A percentile compares a stretch with the other conserved stretches of the same genome.
phyloP scores from a whole-genome alignment of 23 tunicate species.

The Corella eumyota region DNA sequence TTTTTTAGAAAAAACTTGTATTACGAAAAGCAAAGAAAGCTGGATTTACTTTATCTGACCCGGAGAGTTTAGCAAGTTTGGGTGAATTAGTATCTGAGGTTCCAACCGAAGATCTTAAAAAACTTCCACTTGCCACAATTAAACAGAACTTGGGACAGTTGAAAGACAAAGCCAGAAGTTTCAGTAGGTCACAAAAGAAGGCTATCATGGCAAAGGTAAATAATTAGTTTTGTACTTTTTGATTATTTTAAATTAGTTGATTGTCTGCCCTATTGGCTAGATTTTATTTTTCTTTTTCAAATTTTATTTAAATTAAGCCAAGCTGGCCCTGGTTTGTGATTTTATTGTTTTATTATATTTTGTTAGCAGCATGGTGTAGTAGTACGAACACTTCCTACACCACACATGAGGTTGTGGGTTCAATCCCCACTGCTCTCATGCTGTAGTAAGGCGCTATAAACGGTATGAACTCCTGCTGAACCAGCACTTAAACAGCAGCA shows the following conservation, averaged over 20 bases:
- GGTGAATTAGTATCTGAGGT: neutral
- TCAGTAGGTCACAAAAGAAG: neutral
- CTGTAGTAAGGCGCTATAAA: too few relatives aligned
- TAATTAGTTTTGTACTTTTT: neutral
- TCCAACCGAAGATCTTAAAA: neutral
- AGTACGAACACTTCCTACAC: too few relatives aligned
- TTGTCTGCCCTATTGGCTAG: too few relatives aligned
- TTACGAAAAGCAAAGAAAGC: constrained; percentile 15
- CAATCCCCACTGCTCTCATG: too few relatives aligned
- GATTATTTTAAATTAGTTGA: neutral
- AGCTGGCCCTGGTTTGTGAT: too few relatives aligned
- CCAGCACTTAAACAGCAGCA: too few relatives aligned
- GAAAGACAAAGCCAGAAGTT: neutral
- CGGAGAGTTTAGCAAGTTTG: neutral
- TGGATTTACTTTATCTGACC: constrained; percentile 8
- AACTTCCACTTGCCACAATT: neutral
- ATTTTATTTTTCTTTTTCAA: too few relatives aligned
- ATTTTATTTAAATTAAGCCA: too few relatives aligned
- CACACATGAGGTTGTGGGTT: too few relatives aligned
- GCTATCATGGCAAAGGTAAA: neutral
- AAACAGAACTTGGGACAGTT: neutral
- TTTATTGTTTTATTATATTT: neutral
- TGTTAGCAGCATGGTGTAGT: neutral
- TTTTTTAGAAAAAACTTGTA: constrained; percentile 10
- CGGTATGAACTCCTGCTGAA: too few relatives aligned